These are phyloP conservation scores for Leptestheria dahalacensis DNA, from an alignment of 1,140 invertebrate genomes.

Conservation along the genomic window DNA sequence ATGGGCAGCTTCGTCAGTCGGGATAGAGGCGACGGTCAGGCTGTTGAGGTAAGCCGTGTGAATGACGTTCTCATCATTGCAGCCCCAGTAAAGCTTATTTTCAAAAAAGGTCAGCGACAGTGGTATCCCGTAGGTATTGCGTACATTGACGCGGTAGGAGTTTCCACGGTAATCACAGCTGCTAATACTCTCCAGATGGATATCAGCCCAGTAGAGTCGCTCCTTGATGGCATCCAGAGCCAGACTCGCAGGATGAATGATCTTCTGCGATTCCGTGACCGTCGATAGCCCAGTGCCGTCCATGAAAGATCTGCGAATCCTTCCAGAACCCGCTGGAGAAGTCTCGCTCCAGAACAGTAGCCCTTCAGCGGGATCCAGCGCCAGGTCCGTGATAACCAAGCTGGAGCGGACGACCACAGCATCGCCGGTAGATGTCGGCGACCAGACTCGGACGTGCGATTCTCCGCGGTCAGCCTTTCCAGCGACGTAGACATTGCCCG, in stretches of 20 bases:
- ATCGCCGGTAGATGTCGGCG: neutral
- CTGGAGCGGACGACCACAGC: neutral
- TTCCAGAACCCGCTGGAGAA: neutral
- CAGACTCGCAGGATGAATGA: constrained; percentile 17
- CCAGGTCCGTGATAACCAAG: constrained; percentile 4
- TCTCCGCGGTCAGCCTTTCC: neutral
- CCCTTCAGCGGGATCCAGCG: neutral
- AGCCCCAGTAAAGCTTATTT: neutral
- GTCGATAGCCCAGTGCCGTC: neutral
- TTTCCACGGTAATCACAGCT: constrained; percentile 21
- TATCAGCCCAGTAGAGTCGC: constrained; percentile 22
- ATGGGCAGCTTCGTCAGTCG: neutral
- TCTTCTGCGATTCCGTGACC: constrained; percentile 1
- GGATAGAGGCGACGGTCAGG: too few relatives aligned
- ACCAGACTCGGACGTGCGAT: neutral
- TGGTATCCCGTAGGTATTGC: neutral
- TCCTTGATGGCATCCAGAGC: constrained; percentile 21
- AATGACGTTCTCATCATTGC: neutral
- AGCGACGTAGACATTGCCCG: neutral
- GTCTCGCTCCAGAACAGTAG: constrained; percentile 7
- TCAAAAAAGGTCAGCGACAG: constrained; percentile 6
- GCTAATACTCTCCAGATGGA: constrained; percentile 17
- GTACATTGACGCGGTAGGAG: constrained; percentile 7
- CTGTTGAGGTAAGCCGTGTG: neutral
- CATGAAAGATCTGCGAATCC: constrained; percentile 1